Base-by-base conservation (phyloP, 2,888 invertebrate genomes). In the Drosophila affinis region DNA sequence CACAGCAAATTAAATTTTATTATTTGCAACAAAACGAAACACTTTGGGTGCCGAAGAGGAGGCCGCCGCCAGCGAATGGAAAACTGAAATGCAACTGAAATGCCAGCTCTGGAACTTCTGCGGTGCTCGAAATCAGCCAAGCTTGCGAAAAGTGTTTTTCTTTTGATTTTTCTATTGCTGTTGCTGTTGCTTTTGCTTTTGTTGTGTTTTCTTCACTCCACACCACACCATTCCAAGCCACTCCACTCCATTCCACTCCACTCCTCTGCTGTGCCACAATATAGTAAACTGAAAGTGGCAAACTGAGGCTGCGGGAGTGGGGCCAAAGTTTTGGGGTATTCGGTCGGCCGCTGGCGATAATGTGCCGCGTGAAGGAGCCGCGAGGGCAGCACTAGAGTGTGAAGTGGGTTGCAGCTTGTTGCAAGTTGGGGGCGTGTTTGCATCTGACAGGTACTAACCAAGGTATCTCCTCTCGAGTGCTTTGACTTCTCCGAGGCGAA, bases 61-160 rank as follows among this genome's bases (percentile, higher is more conserved):
- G n/a, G 39, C 39, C n/a, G 39, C 39, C n/a, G 39, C 39, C 39
- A 39, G 64, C 64, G 65, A 77, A 47, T 54, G 71, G 48, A 64
- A 77, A 47, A 52, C 65, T 44, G 60, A 79, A 59, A 61, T 64
- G 74, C 49, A 76, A 76, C 62, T 76, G 53, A 81, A 73, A 81
- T 72, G 63, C 58, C 72, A 72, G 72, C 63, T n/a, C 51, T 61
- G 71, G 72, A 65, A 62, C 62, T 78, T 79, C 62, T 79, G 78
- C 75, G 64, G 62, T 62, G 70, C 74, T 64, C 55, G 77, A 84
- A 88, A 76, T 75, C 89, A 88, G 27, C 88, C 75, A 88, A 86
- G 88, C 88, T 86, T 84, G 78, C 80, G 75, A 82, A 79, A 78
- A 85, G 62, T 56, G 73, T 81, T 81, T 75, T 81, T 63, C 57